Evolutionary conservation across 2,797 vertebrate genomes (phyloP), one percentile per base, ranked within the genome.

Genomic region (Arrhamphus sclerolepis): DNA sequence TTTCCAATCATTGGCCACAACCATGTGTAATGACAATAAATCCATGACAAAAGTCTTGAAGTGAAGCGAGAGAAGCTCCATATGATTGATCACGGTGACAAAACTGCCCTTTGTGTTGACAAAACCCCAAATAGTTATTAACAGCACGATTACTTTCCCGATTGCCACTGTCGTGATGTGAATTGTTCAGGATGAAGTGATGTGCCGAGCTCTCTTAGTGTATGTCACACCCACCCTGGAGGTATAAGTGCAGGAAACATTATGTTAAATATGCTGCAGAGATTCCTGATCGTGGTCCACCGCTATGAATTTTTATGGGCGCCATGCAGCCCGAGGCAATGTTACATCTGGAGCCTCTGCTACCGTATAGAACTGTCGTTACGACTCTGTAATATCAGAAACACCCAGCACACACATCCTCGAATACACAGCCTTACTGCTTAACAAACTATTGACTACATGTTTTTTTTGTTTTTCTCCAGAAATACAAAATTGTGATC

Each of bases 221-320:
- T 18, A 11, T 29, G 29, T 21, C 59, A n/a, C 50, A 39, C 50
- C 56, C 55, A 20, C 41, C 70, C 56, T 31, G 48, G 50, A 11
- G 34, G 53, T 60, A 59, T 54, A 44, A 70, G 52, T 56, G 82
- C 66, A 61, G 72, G 64, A 73, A 56, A 66, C 79, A 73, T 82
- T 78, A 69, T 56, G 73, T 80, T 83, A 81, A 87, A 87, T 87
- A 81, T 48, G 72, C 59, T 79, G 78, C 80, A 44, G 61, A 75
- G 71, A 73, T 79, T 77, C 65, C 60, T 28, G 80, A 66, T 84
- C 75, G 65, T 60, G 63, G 70, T 75, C 81, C 85, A 76, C 55
- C 72, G 84, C 85, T 75, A 75, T 88, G 85, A 89, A 89, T 90
- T 87, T 87, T 87, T 81, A 90, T 85, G 67, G 72, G n/a, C 1